Percentiles rank a stretch among this genome's conserved stretches.
Conservation (phyloP, 2,888 invertebrate species). For the Molorchus minor region DNA sequence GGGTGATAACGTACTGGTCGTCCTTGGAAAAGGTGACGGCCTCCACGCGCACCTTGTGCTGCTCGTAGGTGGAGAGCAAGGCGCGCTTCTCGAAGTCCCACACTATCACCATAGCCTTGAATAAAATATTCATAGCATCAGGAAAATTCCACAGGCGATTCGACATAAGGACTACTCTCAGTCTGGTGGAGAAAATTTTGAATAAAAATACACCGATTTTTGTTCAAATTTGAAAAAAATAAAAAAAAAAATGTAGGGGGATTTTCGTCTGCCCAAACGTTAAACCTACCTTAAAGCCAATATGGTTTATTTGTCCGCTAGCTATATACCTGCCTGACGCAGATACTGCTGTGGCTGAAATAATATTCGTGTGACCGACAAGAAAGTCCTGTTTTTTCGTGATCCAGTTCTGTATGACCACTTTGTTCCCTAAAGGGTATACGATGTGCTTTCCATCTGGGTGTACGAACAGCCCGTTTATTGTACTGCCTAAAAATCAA, state of each 20-base stretch:
- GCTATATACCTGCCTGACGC: conserved; percentile 80
- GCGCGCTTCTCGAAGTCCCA: conserved; percentile 81
- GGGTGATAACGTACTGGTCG: conserved; percentile 76
- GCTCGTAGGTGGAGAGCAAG: conserved; percentile 75
- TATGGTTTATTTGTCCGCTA: conserved; percentile 90
- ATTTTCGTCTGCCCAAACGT: too few species aligned
- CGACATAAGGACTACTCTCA: too few species aligned
- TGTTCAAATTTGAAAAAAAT: too few species aligned
- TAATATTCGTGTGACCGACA: conserved; percentile 81
- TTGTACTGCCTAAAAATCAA: conserved; percentile 58
- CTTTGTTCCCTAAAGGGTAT: conserved; percentile 82
- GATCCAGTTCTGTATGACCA: conserved; percentile 75
- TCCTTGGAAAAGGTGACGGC: conserved; percentile 83
- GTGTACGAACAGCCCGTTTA: conserved; percentile 74
- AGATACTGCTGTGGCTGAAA: conserved; percentile 82
- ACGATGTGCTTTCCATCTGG: conserved; percentile 76
- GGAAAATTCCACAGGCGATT: too few species aligned
- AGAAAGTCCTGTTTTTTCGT: conserved; percentile 79
- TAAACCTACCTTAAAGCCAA: conserved; percentile 85
- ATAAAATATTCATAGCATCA: conserved; percentile 27
- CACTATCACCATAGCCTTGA: conserved; percentile 78
- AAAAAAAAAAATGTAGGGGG: too few species aligned
- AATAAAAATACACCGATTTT: too few species aligned
- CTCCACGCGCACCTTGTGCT: conserved; percentile 91
- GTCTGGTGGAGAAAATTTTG: too few species aligned